Evolutionary conservation across 1,140 invertebrate species (phyloP), one percentile per base, ranked within the genome.

Genomic region (Drosophila oshimai): DNA sequence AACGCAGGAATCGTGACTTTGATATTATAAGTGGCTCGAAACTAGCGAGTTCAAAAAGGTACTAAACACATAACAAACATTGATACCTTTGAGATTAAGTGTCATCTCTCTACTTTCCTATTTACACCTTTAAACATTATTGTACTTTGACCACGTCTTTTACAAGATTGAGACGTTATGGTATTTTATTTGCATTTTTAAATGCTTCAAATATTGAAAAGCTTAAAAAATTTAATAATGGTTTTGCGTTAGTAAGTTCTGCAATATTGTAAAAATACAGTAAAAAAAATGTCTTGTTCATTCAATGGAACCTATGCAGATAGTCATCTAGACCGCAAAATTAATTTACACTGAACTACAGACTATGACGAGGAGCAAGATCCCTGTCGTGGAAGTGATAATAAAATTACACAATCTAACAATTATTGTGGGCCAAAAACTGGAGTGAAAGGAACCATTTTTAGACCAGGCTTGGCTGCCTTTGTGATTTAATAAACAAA

Each of bases 401-500:
- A 54, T 39, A 34, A 54, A 68, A 37, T 67, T 67, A 37, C 61
- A 29, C 15, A 51, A 39, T 37, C 3, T 17, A 1, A 24, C 28
- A 53, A 68, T 62, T 62, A 62, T 22, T 41, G 37, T 24, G 26
- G 3, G 12, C 4, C 13, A 13, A 26, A 9, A 39, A 17, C 31
- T 18, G 36, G 24, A 61, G 6, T 20, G 6, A 22, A 26, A 41
- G 34, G 36, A 31, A 47, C 6, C 22, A 31, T 26, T 37, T 54
- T 20, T 39, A 20, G 22, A 17, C 20, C 20, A 67, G 37, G 64
- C 46, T 37, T 64, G 46, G 42, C 46, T 53, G 60, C 28, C 28
- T 42, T 68, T 60, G 54, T 68, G 60, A 65, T 50, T 67, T 65
- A 26, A 47, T 46, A 47, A 55, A 39, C 20, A 24, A 13, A 29